Evolutionary conservation across 2,888 invertebrate genomes (phyloP).

Genomic region (Drosophila nigricruria): DNA sequence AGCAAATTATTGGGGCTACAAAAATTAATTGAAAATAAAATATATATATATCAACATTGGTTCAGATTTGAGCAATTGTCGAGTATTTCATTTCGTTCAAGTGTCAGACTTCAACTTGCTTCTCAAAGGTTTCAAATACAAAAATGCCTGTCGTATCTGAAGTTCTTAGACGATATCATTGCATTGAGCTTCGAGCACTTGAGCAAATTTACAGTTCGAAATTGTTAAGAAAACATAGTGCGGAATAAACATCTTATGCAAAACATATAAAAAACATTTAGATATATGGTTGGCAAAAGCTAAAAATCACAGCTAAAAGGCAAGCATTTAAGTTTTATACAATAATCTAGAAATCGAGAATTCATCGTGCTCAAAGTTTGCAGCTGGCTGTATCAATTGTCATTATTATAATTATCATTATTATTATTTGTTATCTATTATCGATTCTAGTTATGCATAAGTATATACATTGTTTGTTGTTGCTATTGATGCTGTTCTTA

Average conservation of each 20-base stretch:
- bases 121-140: constrained; percentile 25
- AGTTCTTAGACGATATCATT: constrained; percentile 20
- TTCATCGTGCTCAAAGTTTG: constrained; percentile 61
- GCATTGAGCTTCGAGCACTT: constrained; percentile 32
- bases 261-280: constrained; percentile 6
- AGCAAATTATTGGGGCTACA: constrained; percentile 1
- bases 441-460: constrained; percentile 50
- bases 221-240: constrained; percentile 14
- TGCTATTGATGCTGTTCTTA: constrained; percentile 28
- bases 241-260: constrained; percentile 24
- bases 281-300: not conserved
- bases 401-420: constrained; percentile 35
- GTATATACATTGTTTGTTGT: constrained; percentile 53
- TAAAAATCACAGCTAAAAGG: constrained; percentile 76
- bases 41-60: constrained; percentile 22
- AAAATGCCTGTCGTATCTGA: constrained; percentile 15
- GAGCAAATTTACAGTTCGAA: constrained; percentile 49
- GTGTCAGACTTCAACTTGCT: constrained; percentile 21
- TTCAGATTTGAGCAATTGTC: constrained; percentile 35
- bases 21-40: no score
- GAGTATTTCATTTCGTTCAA: constrained; percentile 32
- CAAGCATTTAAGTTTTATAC: constrained; percentile 64
- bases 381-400: constrained; percentile 46
- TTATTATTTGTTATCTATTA: constrained; percentile 46
- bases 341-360: constrained; percentile 29